Evolutionary conservation across 2,113 vertebrate species (phyloP), one percentile per base, ranked within the genome.

Genomic region (Osmerus mordax): DNA sequence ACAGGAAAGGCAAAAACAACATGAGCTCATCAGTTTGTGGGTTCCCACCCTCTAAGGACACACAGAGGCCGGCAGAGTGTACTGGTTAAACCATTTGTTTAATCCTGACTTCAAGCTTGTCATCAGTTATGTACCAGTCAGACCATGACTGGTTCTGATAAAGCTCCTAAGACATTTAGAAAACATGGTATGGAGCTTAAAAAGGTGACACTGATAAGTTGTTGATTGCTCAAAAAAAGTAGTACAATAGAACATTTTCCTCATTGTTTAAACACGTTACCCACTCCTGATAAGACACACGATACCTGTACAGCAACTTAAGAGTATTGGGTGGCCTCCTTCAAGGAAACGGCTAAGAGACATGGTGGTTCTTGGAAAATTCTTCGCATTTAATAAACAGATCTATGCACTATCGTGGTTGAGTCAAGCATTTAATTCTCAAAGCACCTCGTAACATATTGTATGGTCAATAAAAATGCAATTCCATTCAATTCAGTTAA

Each of bases 11-110:
- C 64, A 79, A 87, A 83, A 84, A 86, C 81, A 90, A 88, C 86
- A 88, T 70, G 52, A 77, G 70, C 69, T 65, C 72, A 78, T 74
- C 81, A 59, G 51, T 67, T 3, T 21, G 3, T 70, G 67, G 70
- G 85, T 84, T 88, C 82, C 90, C 92, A 87, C 90, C 91, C 90
- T 89, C 63, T 86, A 89, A 85, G 67, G 84, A 85, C 51, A 89
- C 84, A 88, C 74, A 59, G 13, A 59, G 13, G 66, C 14, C 85
- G 89, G 87, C 87, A 90, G 88, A 89, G 87, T 71, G 66, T 58
- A 65, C 61, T 7, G 69, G 75, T 62, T 80, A 71, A 70, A 65
- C 70, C 60, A 77, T 87, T 86, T 80, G 9, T 80, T 83, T 79
- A 81, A 86, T 65, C 0, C 55, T 64, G 72, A 62, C 74, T 67